Base-by-base conservation (phyloP, 2,888 invertebrate genomes). In the Rhingia campestris region DNA sequence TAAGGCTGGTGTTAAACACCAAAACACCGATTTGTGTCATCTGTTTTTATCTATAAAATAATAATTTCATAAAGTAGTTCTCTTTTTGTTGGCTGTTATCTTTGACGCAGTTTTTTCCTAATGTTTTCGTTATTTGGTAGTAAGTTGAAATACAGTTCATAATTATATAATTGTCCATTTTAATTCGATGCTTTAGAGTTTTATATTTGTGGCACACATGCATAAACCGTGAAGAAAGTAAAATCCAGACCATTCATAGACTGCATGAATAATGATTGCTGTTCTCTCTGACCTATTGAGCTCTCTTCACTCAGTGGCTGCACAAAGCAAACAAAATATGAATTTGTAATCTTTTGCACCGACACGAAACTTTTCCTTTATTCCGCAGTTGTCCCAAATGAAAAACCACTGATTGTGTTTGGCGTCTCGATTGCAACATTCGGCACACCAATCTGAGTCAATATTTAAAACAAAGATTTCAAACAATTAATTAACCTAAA, bases 221-320 rank as follows among this genome's bases (percentile, higher is more conserved):
- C 22, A 22, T 22, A 2, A 22, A 22, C 22, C 2, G 22, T 22
- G 22, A 22, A 22, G 22, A 22, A 22, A 64, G 41, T 49, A 3
- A 64, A 56, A 47, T 49, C 32, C 43, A 32, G 45, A 32, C 6
- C 45, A 45, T 45, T 35, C 59, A 43, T 41, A 35, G 33, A 14
- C 10, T 32, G 22, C 1, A 35, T 33, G 6, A 53, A 6, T 49
- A 12, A 49, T 47, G 30, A 63, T 37, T 37, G 41, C 64, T 64
- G 56, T 64, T 47, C 39, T 74, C 39, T 76, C n/a, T 5, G 81
- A 67, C 81, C 81, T 51, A 76, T 47, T 72, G 63, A 74, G 54
- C 67, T 66, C 37, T 76, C 22, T 22, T 22, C 2, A 22, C 22
- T 22, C 22, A 22, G 22, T 61, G 58, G 41, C 58, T 72, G 58